Percentiles rank a stretch among this genome's conserved stretches.
Conservation (phyloP, 1,140 invertebrate species). For the Ooceraea biroi region DNA sequence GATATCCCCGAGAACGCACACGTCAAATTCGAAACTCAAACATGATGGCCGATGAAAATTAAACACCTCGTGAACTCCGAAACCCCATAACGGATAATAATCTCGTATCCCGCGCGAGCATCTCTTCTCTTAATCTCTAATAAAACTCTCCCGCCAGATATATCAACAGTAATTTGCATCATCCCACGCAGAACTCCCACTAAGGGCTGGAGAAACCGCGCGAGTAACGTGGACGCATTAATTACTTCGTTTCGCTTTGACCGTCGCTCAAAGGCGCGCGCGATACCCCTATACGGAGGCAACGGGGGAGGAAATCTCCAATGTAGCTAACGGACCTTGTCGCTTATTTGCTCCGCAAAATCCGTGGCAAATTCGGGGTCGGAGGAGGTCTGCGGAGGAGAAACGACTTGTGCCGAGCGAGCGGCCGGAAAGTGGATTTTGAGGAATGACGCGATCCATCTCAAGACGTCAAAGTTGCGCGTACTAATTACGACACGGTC, state of each 20-base stretch:
- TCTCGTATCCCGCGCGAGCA: conserved; percentile 25
- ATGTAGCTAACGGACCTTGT: conserved; percentile 23
- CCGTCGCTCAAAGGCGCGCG: conserved; percentile 44
- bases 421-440: neutral
- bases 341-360: conserved; percentile 28
- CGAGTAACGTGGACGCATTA: conserved; percentile 39
- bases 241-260: conserved; percentile 56
- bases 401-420: conserved; percentile 15
- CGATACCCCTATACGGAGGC: neutral
- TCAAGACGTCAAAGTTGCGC: conserved; percentile 45
- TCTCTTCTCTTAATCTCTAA: conserved; percentile 52
- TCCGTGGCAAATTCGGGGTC: neutral
- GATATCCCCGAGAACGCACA: neutral
- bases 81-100: conserved; percentile 13
- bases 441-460: conserved; percentile 42
- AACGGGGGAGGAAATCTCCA: conserved; percentile 23
- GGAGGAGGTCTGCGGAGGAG: neutral
- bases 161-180: conserved; percentile 49
- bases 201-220: conserved; percentile 18
- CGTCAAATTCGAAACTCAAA: neutral
- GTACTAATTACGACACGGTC: conserved; percentile 31
- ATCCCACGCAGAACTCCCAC: conserved; percentile 18
- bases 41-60: neutral
- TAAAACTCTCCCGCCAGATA: conserved; percentile 38
- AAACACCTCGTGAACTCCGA: conserved; percentile 4